Evolutionary conservation across 1,140 invertebrate species (phyloP).

Genomic region (Drosophila erecta): DNA sequence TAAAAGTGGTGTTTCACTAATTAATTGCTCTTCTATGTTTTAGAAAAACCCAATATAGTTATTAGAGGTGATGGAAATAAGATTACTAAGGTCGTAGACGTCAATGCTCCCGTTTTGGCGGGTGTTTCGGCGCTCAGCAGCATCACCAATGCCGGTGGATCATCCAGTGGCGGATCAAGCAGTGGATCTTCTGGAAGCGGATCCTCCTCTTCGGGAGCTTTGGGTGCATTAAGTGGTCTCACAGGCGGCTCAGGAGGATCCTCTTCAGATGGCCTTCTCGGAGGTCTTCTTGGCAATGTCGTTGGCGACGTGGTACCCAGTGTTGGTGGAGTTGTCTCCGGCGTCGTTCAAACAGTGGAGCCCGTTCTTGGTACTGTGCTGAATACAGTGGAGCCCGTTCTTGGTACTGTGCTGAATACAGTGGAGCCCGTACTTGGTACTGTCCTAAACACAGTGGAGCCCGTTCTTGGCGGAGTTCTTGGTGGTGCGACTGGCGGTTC

Average conservation of each 20-base stretch:
- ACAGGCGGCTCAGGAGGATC: slow-evolving; percentile 6
- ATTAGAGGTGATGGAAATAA: slow-evolving; percentile 9
- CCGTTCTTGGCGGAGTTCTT: neutral
- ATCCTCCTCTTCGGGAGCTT: neutral
- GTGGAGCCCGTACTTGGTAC: neutral
- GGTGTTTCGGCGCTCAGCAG: slow-evolving; percentile 1
- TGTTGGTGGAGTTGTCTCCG: neutral
- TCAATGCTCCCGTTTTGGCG: slow-evolving; percentile 2
- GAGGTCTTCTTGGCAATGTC: neutral
- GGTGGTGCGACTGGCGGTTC: slow-evolving; percentile 1
- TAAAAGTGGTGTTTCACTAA: too few relatives aligned
- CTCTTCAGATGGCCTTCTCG: neutral
- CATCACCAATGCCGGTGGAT: neutral
- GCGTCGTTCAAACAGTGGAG: neutral
- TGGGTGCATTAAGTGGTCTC: neutral
- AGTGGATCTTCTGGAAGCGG: neutral
- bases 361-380: neutral
- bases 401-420: neutral
- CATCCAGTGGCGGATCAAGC: neutral
- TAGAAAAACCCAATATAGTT: neutral
- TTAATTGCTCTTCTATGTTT: neutral
- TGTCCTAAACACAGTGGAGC: neutral
- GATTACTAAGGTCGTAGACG: neutral
- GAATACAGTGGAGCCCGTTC: neutral
- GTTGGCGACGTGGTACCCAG: neutral